A percentile compares a stretch with the other conserved stretches of the same genome.
Conservation (phyloP, 30 jellyfish, hydroid and myxozoan genomes). For the Turritopsis rubra region DNA sequence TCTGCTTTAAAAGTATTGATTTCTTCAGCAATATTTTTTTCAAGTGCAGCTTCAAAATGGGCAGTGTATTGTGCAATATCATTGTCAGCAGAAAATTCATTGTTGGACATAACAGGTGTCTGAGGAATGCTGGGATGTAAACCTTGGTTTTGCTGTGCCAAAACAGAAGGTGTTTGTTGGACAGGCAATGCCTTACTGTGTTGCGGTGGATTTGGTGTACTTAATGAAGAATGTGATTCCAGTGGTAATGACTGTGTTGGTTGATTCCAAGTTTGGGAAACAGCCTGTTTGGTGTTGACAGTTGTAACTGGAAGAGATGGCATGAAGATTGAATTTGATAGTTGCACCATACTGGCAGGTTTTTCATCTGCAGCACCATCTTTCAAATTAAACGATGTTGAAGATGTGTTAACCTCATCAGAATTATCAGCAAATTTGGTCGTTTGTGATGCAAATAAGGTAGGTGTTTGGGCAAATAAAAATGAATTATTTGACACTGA, state of each 20-base stretch:
- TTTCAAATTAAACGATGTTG: neutral
- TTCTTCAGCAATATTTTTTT: constrained; percentile 53
- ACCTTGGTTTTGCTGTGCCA: neutral
- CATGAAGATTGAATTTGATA: neutral
- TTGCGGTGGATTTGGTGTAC: neutral
- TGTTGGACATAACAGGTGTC: neutral
- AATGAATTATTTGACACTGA: neutral
- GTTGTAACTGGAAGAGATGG: neutral
- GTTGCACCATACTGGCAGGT: neutral
- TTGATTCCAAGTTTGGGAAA: neutral
- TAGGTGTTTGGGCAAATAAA: neutral
- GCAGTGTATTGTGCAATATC: constrained; percentile 42
- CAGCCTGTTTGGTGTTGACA: neutral
- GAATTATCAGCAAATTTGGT: neutral
- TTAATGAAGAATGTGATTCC: too few relatives aligned
- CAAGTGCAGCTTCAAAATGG: constrained; percentile 47
- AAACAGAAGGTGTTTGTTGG: neutral
- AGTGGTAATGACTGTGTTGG: neutral
- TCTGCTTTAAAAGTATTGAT: constrained; percentile 39
- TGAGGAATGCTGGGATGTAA: neutral
- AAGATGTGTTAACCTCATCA: neutral
- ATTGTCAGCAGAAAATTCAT: neutral
- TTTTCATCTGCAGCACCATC: neutral
- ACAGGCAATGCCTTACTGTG: neutral
- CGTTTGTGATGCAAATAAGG: neutral